Evolutionary conservation across 2,113 vertebrate species (phyloP), one percentile per base, ranked within the genome.

Genomic region (Caloenas nicobarica): DNA sequence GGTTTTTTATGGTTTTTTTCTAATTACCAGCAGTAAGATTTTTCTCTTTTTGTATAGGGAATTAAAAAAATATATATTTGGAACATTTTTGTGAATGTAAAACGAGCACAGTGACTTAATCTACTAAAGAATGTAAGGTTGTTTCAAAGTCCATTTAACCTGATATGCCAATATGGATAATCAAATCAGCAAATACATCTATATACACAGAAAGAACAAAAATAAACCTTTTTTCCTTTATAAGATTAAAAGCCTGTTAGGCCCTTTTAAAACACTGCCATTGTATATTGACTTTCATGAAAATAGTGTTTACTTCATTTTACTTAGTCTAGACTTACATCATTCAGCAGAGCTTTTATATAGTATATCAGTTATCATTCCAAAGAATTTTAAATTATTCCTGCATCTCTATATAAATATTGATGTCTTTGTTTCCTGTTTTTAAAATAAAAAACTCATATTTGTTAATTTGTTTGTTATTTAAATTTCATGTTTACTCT

Each of bases 221-320:
- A 98, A 98, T 98, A 98, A 98, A 98, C 97, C 91, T 53, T 94
- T 94, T 95, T 77, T 70, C 11, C 36, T 69, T 88, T 81, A 86
- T 81, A 89, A 97, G 92, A 97, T 96, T 97, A 98, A 98, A 96
- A 95, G 92, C 78, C 84, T 93, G 62, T 89, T 97, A 94, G 71
- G 57, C 84, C 46, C 88, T 95, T 96, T 96, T 78, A 96, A 94
- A 97, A 95, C 88, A 84, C 80, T 97, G 85, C 44, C 85, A 87
- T 94, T 98, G 96, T 98, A 97, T 98, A 97, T 95, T 97, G 95
- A 96, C 96, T 96, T 98, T 97, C 89, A 94, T 91, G 82, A 93
- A 95, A 97, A 97, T 89, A 89, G 64, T 18, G 10, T 97, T 98
- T 97, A 93, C 81, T 97, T 97, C 74, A 88, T 93, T 98, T 98